Percentiles rank a stretch among this genome's conserved stretches.
phyloP scores from a whole-genome alignment of 1,140 invertebrate genomes.

The Orchestia grillus region DNA sequence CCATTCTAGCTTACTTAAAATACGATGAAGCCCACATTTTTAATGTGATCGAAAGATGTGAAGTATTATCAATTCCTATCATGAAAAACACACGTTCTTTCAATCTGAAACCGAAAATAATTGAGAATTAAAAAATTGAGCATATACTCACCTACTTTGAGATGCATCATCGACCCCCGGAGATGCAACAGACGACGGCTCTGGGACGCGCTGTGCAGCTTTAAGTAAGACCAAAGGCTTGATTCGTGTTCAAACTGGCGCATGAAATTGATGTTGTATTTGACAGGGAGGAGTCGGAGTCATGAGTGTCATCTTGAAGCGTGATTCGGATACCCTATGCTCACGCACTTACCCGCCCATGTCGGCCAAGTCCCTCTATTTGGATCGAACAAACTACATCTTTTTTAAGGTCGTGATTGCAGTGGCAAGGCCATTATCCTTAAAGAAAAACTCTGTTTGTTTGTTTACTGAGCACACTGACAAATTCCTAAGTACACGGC shows the following conservation, averaged over 20 bases:
- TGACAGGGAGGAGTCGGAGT: slow-evolving; percentile 1
- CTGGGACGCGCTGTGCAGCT: not conserved
- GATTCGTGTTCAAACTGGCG: slow-evolving; percentile 15
- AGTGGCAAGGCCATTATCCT: slow-evolving; percentile 20
- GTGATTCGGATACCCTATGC: slow-evolving; percentile 5
- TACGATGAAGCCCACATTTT: not conserved
- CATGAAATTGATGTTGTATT: slow-evolving; percentile 30
- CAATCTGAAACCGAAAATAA: not conserved
- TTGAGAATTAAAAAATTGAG: not conserved
- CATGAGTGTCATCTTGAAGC: slow-evolving; percentile 16
- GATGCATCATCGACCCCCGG: not conserved
- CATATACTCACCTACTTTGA: not conserved
- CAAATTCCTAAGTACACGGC: slow-evolving; percentile 22
- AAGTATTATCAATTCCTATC: not conserved
- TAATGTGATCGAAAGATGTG: not conserved
- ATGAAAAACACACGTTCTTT: not conserved
- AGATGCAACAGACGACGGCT: not conserved
- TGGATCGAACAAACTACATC: slow-evolving; percentile 9
- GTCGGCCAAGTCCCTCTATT: not conserved
- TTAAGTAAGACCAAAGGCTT: not conserved
- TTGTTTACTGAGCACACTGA: slow-evolving; percentile 7
- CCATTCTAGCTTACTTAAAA: not conserved
- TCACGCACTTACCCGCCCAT: not conserved
- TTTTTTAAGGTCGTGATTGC: slow-evolving; percentile 23
- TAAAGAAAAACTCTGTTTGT: slow-evolving; percentile 36